These are phyloP conservation scores for Limnephilus rhombicus DNA, from an alignment of 2,888 invertebrate genomes.

Conservation along the genomic window DNA sequence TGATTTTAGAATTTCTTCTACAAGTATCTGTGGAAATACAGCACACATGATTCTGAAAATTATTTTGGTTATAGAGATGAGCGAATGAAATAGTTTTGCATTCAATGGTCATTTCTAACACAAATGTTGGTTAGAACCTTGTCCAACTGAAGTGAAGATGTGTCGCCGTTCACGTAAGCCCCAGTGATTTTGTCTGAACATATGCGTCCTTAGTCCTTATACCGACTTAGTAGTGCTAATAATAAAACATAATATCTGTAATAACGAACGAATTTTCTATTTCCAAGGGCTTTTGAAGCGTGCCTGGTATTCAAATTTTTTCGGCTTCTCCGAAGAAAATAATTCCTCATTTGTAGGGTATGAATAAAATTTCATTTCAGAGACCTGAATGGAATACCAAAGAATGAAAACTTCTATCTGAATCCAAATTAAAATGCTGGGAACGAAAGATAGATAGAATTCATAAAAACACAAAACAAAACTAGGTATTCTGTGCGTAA, in stretches of 20 bases:
- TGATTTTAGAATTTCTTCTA: too few species aligned
- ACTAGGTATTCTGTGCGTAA: too few species aligned
- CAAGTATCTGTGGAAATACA: too few species aligned
- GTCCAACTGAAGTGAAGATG: too few species aligned
- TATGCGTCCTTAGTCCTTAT: background rate
- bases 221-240: background rate
- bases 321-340: background rate
- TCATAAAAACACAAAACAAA: background rate
- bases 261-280: background rate
- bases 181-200: too few species aligned
- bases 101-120: too few species aligned
- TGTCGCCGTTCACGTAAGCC: too few species aligned
- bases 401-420: background rate
- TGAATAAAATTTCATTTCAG: constrained; percentile 14
- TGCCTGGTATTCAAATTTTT: background rate
- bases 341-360: background rate
- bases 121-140: too few species aligned
- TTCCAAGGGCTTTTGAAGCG: background rate
- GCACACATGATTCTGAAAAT: too few species aligned
- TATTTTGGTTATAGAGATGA: too few species aligned
- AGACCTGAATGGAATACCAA: background rate
- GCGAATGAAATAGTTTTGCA: too few species aligned
- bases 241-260: background rate
- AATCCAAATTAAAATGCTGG: background rate
- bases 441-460: background rate